Conservation (phyloP, 2,113 vertebrate genomes). For the Eulemur rufifrons region DNA sequence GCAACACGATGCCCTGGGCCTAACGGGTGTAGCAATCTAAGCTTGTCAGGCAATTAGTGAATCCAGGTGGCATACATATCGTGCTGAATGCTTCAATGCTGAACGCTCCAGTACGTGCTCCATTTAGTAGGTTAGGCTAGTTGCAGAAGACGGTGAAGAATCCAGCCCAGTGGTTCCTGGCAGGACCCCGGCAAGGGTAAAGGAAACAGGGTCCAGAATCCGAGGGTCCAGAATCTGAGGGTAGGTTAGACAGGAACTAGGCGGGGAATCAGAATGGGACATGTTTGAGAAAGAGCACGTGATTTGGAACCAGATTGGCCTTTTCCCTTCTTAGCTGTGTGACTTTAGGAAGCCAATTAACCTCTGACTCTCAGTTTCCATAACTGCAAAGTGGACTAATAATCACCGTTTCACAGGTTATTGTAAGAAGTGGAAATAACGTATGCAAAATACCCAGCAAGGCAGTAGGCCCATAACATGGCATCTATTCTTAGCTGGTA, state of each 20-base stretch:
- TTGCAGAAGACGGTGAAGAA: background rate
- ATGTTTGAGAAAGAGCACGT: background rate
- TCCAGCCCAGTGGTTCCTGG: background rate
- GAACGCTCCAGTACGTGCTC: background rate
- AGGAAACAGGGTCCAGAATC: background rate
- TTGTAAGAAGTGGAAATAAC: background rate
- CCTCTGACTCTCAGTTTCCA: background rate
- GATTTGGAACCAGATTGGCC: background rate
- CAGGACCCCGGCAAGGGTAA: background rate
- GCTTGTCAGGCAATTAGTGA: background rate
- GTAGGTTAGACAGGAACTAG: background rate
- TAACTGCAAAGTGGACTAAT: background rate
- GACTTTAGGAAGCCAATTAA: background rate
- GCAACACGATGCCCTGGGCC: background rate
- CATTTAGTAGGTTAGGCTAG: background rate
- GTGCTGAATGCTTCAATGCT: background rate
- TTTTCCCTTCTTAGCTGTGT: background rate
- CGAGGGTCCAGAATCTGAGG: background rate
- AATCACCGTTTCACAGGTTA: background rate
- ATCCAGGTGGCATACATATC: background rate
- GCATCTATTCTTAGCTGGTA: background rate
- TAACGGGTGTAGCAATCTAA: too few species aligned
- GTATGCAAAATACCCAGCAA: background rate
- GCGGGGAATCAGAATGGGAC: background rate
- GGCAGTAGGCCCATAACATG: background rate